Evolutionary conservation across 1,140 invertebrate genomes (phyloP), one percentile per base, ranked within the genome.

Genomic region (Drosophila funebris): DNA sequence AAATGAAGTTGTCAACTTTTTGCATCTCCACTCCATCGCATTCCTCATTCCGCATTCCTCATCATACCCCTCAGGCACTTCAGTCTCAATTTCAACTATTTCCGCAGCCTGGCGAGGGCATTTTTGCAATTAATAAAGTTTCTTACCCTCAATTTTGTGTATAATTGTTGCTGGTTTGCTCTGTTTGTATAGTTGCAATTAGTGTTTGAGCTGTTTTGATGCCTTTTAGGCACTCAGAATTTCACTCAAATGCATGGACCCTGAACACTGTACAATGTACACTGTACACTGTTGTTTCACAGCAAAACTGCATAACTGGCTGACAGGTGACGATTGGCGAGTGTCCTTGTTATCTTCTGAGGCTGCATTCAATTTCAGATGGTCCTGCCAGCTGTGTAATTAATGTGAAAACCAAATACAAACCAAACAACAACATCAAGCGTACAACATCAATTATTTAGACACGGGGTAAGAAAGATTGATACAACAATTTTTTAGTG

Each of bases 61-160:
- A 31, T 6, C 29, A 5, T 31, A 36, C 36, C 18, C 54, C 61
- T 61, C 6, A 5, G 64, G 52, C 41, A 58, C 58, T 67, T 58
- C 43, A 77, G 81, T 85, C 81, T 85, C 81, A 77, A 80, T 85
- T 85, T 85, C 81, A 85, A 85, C 81, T 85, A 85, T 85, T 85
- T 83, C 62, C 64, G 53, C 56, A 70, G 76, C 78, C 81, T 68
- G 66, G 50, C 66, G 78, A 76, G 78, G 78, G 78, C 82, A 83
- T 84, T 83, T 83, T 84, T 87, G 83, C 82, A 87, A 87, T 87
- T 87, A 87, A 87, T 87, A 87, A 87, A 87, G 70, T 87, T 87
- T 87, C 84, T 85, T 85, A 87, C 82, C 82, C 82, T 72, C 82
- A 85, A 85, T 85, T 85, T 87, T 88, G 78, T 87, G 66, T 82